These are phyloP conservation scores for Diceros bicornis DNA, from an alignment of 2,797 vertebrate species.

Conservation along the genomic window DNA sequence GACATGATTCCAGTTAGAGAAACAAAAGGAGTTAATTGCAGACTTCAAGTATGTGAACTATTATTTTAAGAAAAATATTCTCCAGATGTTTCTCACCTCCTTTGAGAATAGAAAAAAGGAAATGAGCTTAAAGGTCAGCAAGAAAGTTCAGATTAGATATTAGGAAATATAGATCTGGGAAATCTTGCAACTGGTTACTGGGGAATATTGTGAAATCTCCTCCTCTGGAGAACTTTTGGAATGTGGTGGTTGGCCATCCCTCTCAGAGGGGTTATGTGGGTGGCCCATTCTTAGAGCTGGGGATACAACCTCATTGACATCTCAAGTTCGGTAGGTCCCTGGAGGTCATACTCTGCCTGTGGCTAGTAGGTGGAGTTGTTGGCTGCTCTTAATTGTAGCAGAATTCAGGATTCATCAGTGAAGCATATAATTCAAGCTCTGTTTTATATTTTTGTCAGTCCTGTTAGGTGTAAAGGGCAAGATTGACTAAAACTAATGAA, in stretches of 20 bases:
- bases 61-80: conserved; percentile 82
- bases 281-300: conserved; percentile 44
- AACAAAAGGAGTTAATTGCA: conserved; percentile 77
- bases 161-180: conserved; percentile 61
- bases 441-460: background rate
- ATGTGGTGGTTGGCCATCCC: conserved; percentile 21
- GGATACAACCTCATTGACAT: background rate
- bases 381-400: background rate
- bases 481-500: conserved; percentile 36
- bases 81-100: conserved; percentile 81
- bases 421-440: background rate
- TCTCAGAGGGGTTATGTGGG: conserved; percentile 32
- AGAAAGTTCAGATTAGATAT: conserved; percentile 76
- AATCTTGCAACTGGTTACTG: conserved; percentile 58
- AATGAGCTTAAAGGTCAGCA: conserved; percentile 71
- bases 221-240: conserved; percentile 63
- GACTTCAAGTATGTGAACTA: conserved; percentile 74
- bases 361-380: background rate
- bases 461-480: background rate
- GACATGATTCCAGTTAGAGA: conserved; percentile 72
- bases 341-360: background rate
- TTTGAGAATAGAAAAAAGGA: conserved; percentile 75
- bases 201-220: conserved; percentile 67
- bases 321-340: background rate
- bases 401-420: background rate